phyloP scores from a whole-genome alignment of 1,140 invertebrate species.

The Cyclargus thomasi region DNA sequence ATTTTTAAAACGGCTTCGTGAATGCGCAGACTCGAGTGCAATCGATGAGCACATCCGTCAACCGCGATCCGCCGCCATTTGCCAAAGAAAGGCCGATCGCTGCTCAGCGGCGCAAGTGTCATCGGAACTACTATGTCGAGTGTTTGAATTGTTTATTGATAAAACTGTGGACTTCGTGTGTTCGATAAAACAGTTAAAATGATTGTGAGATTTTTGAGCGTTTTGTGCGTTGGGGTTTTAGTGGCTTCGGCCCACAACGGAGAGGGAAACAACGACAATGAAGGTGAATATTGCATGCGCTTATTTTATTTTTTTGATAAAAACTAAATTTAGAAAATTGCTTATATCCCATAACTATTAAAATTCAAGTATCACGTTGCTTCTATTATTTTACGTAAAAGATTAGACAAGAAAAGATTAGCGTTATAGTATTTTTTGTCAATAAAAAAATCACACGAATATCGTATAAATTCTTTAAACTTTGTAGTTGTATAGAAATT shows the following conservation, averaged over 20 bases:
- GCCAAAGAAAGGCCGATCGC: slow-evolving; percentile 65
- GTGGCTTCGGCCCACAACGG: slow-evolving; percentile 58
- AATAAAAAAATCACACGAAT: neutral
- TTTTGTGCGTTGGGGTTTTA: slow-evolving; percentile 67
- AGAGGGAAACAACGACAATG: slow-evolving; percentile 69
- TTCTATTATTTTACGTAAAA: neutral
- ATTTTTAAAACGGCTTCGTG: slow-evolving; percentile 36
- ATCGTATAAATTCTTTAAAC: neutral
- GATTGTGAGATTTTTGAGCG: slow-evolving; percentile 70
- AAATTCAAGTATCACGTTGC: neutral
- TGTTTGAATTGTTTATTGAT: slow-evolving; percentile 64
- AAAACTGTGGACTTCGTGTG: slow-evolving; percentile 64
- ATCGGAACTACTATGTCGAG: slow-evolving; percentile 65
- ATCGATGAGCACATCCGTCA: slow-evolving; percentile 73
- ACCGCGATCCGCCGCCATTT: slow-evolving; percentile 71
- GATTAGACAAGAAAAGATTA: neutral
- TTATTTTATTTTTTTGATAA: slow-evolving; percentile 40
- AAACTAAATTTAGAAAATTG: slow-evolving; percentile 2
- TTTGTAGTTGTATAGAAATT: neutral
- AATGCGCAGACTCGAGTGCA: slow-evolving; percentile 52
- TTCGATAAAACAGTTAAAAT: slow-evolving; percentile 61
- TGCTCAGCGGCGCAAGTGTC: slow-evolving; percentile 65
- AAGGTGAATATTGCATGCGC: slow-evolving; percentile 55
- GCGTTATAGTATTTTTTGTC: neutral
- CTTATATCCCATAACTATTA: neutral